Evolutionary conservation across 2,113 vertebrate species (phyloP), one percentile per base, ranked within the genome.

Genomic region (Lagopus muta): DNA sequence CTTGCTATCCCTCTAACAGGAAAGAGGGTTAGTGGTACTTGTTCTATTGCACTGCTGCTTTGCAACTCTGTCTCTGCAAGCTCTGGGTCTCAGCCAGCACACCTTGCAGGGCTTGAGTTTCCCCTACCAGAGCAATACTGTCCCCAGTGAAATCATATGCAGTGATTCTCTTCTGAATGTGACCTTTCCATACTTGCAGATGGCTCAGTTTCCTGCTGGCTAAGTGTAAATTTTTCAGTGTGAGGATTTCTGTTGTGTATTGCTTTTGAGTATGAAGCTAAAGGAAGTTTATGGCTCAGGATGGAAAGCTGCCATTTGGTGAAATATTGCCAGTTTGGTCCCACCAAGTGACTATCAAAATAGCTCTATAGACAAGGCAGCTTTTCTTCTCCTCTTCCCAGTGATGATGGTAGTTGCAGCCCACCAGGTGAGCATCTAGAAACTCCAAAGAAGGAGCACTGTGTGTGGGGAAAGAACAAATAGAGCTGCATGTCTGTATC

Each of bases 201-300:
- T 27, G 72, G 80, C 79, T 96, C 57, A 4, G 5, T 92, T 94
- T 96, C 92, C 91, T 91, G 92, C 79, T 86, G 81, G 94, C 93
- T 92, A 83, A 25, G 66, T 40, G 65, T 36, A 50, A 84, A 55
- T 66, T 92, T 89, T 91, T 87, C 73, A 76, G 40, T 0, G 0
- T 30, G 47, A 40, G 57, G 80, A 47, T 90, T 92, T 94, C 89
- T 96, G 45, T 6, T 42, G 30, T 61, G 28, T 62, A 11, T 19
- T 71, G 60, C 75, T 88, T 60, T 90, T 86, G 75, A 81, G 72
- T 6, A 2, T 3, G 69, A 65, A 52, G 72, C 27, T 45, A 30
- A 47, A 24, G 13, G 71, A 77, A 43, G 34, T 58, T 92, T 72
- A 48, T 27, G 48, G 77, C 47, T 87, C 70, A 76, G 83, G n/a